Evolutionary conservation across 2,113 vertebrate species (phyloP), one percentile per base, ranked within the genome.

Genomic region (Thamnophis sirtalis): DNA sequence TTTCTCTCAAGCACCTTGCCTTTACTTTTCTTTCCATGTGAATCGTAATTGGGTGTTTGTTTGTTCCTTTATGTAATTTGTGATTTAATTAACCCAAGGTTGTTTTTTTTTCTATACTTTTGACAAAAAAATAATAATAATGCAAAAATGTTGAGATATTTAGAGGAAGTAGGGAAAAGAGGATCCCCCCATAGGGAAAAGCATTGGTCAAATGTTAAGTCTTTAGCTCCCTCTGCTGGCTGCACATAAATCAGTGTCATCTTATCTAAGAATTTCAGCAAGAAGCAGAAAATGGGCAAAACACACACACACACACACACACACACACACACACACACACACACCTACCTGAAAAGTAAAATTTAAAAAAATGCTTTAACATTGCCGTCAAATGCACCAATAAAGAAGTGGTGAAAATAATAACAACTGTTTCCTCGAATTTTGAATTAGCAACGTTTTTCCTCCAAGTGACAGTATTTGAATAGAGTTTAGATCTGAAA

Each of bases 331-430:
- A 56, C 55, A 56, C 55, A 56, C 5, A 22, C 5, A 56, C 7
- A 58, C 55, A 58, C 21, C 22, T 3, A 63, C 26, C 63, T 38
- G 33, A 80, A n/a, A 48, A 84, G 43, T 48, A 51, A 91, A 73
- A 55, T 22, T 51, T 2, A 13, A 19, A 60, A 54, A 63, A 92
- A 1, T 21, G 88, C 88, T 58, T 55, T 38, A 38, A 80, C 0
- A 1, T 15, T 0, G 3, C 43, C 88, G 86, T 86, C 55, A 90
- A 50, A 84, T 90, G 90, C 90, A 90, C 93, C 88, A 28, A 51
- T 94, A 94, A 95, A 92, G 87, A 90, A 94, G 49, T 63, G 49
- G 17, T 48, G 56, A 92, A 89, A 80, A 80, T 86, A 86, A 86
- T 49, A 87, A 68, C 54, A 51, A 86, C 88, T 21, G 43, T 88